phyloP scores from a whole-genome alignment of 2,113 vertebrate genomes.

The Machaerirhynchus nigripectus region DNA sequence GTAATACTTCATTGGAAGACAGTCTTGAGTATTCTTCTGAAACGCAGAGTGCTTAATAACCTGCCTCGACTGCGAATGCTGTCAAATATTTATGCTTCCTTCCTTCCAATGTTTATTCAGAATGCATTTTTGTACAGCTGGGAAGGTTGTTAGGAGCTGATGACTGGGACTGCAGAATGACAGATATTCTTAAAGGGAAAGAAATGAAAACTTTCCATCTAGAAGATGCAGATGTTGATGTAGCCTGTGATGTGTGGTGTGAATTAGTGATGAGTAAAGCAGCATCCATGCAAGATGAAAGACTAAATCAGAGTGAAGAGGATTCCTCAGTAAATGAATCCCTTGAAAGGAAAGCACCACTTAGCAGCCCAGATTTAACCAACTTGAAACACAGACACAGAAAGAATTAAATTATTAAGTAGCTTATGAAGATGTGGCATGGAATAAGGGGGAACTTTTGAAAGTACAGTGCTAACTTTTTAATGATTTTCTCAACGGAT shows the following conservation, averaged over 20 bases:
- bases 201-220: conserved; percentile 18
- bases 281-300: conserved; percentile 30
- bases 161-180: conserved; percentile 46
- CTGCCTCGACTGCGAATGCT: conserved; percentile 42
- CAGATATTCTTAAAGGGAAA: conserved; percentile 58
- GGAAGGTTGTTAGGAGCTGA: conserved; percentile 63
- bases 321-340: conserved; percentile 8
- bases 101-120: conserved; percentile 69
- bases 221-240: conserved; percentile 57
- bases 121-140: conserved; percentile 61
- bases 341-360: neutral
- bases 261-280: conserved; percentile 39
- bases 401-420: conserved; percentile 36
- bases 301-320: conserved; percentile 12
- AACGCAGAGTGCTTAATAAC: conserved; percentile 48
- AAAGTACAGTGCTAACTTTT: conserved; percentile 7
- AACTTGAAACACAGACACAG: conserved; percentile 1
- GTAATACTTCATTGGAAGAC: conserved; percentile 19
- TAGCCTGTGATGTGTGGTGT: conserved; percentile 10
- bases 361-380: conserved; percentile 6
- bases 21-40: conserved; percentile 39
- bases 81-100: conserved; percentile 62
- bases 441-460: neutral
- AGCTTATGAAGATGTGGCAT: neutral
- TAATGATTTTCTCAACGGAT: neutral